Evolutionary conservation across 2,113 vertebrate species (phyloP), one percentile per base, ranked within the genome.

Genomic region (Piprites chloris): DNA sequence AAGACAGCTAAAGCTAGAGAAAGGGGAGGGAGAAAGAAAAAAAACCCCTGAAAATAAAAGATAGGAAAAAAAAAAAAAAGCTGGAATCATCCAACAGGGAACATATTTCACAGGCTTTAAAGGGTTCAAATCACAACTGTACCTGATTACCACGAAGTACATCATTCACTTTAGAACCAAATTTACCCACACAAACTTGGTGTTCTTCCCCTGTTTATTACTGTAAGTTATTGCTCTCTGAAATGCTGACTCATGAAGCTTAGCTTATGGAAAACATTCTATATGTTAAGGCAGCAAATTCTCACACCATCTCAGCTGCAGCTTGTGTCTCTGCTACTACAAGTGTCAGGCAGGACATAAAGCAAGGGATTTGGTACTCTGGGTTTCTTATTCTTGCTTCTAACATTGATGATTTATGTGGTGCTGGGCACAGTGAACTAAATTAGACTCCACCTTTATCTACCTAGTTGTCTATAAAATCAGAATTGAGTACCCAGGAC

Each of bases 171-270:
- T 97, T 90, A 94, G 92, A 96, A 96, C 63, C 76, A 95, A 95
- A 97, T 97, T 97, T 97, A 96, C 95, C 82, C 93, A 82, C 85
- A 90, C 91, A 94, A 97, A 95, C 69, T 81, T 93, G 44, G 91
- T 90, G 93, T 84, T 96, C 74, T 85, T 75, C 89, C 32, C 33
- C 63, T 90, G 68, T 96, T 96, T 96, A 97, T 95, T 97, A 92
- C 82, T 76, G 73, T 93, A 93, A 97, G 92, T 96, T 96, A 97
- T 94, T 94, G 87, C 92, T 17, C 35, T 72, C n/a, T 2, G 9
- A 95, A 95, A 79, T 33, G 92, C 96, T 97, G 96, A 97, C 89
- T 97, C 96, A 96, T 92, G 92, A 93, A 96, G 92, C 66, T 35
- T 68, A 92, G 80, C n/a, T 71, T 66, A 89, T 93, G 78, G 88